Evolutionary conservation across 2,888 invertebrate species (phyloP).

Genomic region (Tiphia femorata): DNA sequence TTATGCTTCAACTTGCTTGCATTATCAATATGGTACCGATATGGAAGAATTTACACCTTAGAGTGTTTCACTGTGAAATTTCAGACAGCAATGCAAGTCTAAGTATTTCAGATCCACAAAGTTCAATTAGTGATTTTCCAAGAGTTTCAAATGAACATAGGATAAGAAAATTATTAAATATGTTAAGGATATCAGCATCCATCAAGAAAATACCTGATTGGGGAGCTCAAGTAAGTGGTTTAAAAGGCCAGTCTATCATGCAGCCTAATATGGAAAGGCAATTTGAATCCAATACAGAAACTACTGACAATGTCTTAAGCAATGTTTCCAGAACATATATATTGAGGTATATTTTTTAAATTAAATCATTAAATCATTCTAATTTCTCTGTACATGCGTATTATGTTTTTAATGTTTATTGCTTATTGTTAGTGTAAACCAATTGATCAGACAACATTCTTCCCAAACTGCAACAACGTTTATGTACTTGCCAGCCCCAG

Average conservation of each 20-base stretch:
- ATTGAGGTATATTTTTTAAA: conserved; percentile 71
- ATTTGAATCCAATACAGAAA: conserved; percentile 55
- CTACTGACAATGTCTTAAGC: conserved; percentile 63
- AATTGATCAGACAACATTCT: conserved; percentile 81
- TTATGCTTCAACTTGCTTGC: conserved; percentile 96
- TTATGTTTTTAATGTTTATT: neutral
- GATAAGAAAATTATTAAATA: conserved; percentile 81
- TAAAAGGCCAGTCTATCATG: conserved; percentile 62
- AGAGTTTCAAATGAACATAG: conserved; percentile 65
- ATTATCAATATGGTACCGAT: conserved; percentile 92
- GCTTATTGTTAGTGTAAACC: conserved; percentile 75
- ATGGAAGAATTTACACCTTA: conserved; percentile 88
- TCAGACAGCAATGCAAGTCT: conserved; percentile 59
- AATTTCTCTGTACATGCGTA: neutral
- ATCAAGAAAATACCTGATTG: conserved; percentile 80
- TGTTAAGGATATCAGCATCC: conserved; percentile 88
- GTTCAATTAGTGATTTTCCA: conserved; percentile 65
- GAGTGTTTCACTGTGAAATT: conserved; percentile 88
- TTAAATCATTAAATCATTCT: conserved; percentile 4
- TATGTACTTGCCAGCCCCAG: conserved; percentile 91
- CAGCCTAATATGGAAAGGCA: conserved; percentile 48
- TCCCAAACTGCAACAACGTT: conserved; percentile 90
- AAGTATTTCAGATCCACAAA: conserved; percentile 66
- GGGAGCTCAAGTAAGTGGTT: conserved; percentile 72
- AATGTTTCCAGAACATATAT: conserved; percentile 71